These are phyloP conservation scores for Aleadryas rufinucha DNA, from an alignment of 2,113 vertebrate genomes.

Conservation along the genomic window DNA sequence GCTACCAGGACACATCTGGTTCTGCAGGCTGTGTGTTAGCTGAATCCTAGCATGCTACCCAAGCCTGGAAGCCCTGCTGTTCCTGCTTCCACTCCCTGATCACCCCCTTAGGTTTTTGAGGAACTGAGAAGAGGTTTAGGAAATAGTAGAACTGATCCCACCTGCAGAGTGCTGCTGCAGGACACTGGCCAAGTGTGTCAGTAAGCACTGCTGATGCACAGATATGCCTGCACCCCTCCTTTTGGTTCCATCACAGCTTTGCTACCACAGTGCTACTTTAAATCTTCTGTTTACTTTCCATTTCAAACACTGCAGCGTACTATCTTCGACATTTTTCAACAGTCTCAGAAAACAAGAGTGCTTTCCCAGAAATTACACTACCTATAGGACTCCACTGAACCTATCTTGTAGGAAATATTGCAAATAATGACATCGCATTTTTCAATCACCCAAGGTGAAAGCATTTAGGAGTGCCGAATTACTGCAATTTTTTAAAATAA, in stretches of 20 bases:
- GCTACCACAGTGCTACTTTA: background rate
- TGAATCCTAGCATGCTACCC: rapidly evolving
- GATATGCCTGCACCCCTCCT: background rate
- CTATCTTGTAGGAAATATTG: background rate
- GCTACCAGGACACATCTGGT: background rate
- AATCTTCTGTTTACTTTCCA: background rate
- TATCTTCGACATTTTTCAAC: background rate
- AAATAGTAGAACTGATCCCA: background rate
- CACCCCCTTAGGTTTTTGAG: rapidly evolving
- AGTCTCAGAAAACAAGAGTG: background rate
- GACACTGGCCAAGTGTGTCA: background rate
- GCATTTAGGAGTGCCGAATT: background rate
- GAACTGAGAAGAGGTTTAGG: background rate
- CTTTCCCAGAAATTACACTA: background rate
- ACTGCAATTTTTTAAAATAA: background rate
- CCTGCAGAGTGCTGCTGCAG: background rate
- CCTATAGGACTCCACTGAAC: background rate
- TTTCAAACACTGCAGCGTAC: background rate
- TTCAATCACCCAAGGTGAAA: background rate
- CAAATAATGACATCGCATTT: background rate
- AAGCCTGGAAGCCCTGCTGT: background rate
- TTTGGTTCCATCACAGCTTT: background rate
- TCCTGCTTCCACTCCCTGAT: background rate
- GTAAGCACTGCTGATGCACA: background rate
- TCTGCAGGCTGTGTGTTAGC: background rate